Conservation (phyloP, 2,888 invertebrate genomes). For the Andricus quercusramuli region DNA sequence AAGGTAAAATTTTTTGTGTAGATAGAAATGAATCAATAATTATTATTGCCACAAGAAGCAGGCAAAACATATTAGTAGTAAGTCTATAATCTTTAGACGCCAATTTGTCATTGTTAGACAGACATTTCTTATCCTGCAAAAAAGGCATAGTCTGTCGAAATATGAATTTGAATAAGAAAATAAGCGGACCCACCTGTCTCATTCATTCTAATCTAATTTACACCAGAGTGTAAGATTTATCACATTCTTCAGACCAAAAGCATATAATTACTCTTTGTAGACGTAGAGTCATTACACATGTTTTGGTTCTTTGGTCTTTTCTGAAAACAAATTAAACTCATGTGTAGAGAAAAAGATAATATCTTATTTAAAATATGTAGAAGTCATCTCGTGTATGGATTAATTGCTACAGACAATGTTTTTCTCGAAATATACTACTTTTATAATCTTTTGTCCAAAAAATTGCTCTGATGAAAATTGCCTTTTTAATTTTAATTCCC, state of each 20-base stretch:
- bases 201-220: slow-evolving; percentile 66
- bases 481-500: neutral
- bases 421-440: too few species aligned
- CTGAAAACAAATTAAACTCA: neutral
- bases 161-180: slow-evolving; percentile 37
- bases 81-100: neutral
- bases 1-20: too few species aligned
- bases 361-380: neutral
- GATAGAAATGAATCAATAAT: neutral
- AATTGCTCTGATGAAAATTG: too few species aligned
- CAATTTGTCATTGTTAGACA: neutral
- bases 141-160: slow-evolving; percentile 2
- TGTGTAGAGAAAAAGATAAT: neutral
- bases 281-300: slow-evolving; percentile 3
- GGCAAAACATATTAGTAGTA: neutral
- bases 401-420: too few species aligned
- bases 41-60: neutral
- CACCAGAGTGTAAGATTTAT: slow-evolving; percentile 68
- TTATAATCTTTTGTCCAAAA: too few species aligned
- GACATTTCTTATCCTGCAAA: neutral
- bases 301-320: neutral
- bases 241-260: slow-evolving; percentile 51
- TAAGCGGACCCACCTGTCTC: slow-evolving; percentile 55
- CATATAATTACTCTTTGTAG: slow-evolving; percentile 9
- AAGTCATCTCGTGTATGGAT: neutral